Percentiles rank a stretch among this genome's conserved stretches.
These are phyloP conservation scores for Lithophane ornitopus DNA, from an alignment of 2,888 invertebrate species.

Conservation along the genomic window DNA sequence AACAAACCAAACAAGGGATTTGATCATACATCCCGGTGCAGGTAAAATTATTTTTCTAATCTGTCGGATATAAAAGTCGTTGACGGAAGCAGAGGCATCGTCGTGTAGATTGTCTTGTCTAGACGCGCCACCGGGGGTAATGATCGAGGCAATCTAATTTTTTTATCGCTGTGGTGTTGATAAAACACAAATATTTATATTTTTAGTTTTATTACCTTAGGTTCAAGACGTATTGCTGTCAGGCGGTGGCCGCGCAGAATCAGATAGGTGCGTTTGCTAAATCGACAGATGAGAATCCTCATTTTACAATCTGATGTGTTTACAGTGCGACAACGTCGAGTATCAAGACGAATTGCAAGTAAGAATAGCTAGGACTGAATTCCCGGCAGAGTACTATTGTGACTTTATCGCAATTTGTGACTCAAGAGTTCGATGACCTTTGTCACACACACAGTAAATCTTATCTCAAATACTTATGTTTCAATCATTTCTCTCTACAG, in stretches of 20 bases:
- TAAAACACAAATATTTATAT: conserved; percentile 41
- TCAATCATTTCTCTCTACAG: conserved; percentile 52
- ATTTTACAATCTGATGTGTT: conserved; percentile 42
- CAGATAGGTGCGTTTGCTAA: conserved; percentile 45
- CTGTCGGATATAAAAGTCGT: neutral
- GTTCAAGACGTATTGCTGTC: conserved; percentile 31
- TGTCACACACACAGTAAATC: conserved; percentile 7
- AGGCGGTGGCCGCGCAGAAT: neutral
- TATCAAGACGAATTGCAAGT: conserved; percentile 27
- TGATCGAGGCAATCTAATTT: conserved; percentile 29
- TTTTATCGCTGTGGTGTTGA: conserved; percentile 27
- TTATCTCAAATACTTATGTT: conserved; percentile 12
- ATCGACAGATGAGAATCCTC: conserved; percentile 34
- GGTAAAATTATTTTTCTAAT: conserved; percentile 10
- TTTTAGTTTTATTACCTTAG: conserved; percentile 54
- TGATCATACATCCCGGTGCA: neutral
- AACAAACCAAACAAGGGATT: neutral
- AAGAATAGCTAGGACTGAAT: conserved; percentile 33
- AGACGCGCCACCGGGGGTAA: conserved; percentile 31
- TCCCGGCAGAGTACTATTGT: conserved; percentile 11
- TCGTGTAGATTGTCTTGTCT: neutral
- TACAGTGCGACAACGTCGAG: conserved; percentile 19
- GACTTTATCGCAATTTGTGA: conserved; percentile 17
- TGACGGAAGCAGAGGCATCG: neutral
- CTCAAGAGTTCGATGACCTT: conserved; percentile 33